Evolutionary conservation across 2,888 invertebrate genomes (phyloP), one percentile per base, ranked within the genome.

Genomic region (Drosophila monieri): DNA sequence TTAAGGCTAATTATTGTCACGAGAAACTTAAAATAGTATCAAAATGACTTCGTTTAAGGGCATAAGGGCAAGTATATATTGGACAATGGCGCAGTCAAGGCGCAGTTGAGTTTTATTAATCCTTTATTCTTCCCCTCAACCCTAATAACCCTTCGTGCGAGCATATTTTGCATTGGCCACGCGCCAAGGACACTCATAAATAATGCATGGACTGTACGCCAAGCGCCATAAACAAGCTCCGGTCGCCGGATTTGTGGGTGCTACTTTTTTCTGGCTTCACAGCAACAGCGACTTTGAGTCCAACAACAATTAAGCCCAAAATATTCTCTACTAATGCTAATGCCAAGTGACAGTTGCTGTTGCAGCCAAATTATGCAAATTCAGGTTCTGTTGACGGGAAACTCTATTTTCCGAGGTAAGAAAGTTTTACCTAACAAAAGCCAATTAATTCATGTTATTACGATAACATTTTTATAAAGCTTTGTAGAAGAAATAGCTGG

Each of bases 361-460:
- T 58, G 58, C 76, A 77, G 41, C 74, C 57, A 56, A 84, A 84
- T 80, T 79, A 79, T 79, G 79, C 43, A 80, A 79, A 79, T 80
- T 6, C 2, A 12, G 4, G 10, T 32, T 23, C 18, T 57, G 39
- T 57, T 27, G 52, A 41, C 39, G 37, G n/a, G n/a, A 35, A 35
- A 35, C 35, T 35, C 35, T 35, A 2, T 35, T 35, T 2, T 35
- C n/a, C 6, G 35, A 35, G 35, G n/a, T 35, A 35, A 35, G 35
- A n/a, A 35, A n/a, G n/a, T 2, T 35, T 14, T 35, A 5, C 6
- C 6, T 35, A 6, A 35, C 35, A 35, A 35, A 35, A n/a, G n/a
- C n/a, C 6, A 35, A n/a, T 5, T n/a, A 35, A 35, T 35, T n/a
- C 6, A 35, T n/a, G 6, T 35, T n/a, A n/a, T n/a, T 12, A n/a